Base-by-base conservation (phyloP, 2,113 vertebrate species). In the Elaphurus davidianus region DNA sequence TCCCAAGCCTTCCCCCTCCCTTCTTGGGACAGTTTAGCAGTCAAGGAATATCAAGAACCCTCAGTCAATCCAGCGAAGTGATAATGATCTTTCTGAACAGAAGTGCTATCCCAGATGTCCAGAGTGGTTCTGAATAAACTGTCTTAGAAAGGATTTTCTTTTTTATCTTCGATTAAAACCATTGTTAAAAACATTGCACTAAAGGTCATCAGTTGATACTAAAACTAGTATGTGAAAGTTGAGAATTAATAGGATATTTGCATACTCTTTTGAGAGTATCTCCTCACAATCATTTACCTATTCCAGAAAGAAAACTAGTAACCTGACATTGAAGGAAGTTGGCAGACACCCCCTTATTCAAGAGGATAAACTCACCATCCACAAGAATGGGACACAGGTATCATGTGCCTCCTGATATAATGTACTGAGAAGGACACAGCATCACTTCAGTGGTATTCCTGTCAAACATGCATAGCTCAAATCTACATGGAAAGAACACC, bases 371-470 rank as follows among this genome's bases (percentile, higher is more conserved):
- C 9, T 74, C 11, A 54, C 33, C 27, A 23, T 28, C 25, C 33
- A 47, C 33, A 55, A 5, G 0, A 13, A 23, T 0, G 52, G 60
- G 33, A 15, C 1, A 7, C 16, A n/a, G 62, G 23, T n/a, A 11
- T 1, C 0, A 2, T 2, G 40, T 10, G 36, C 23, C 28, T 71
- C 50, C 45, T 11, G 40, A 40, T 10, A 5, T 1, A 1, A 27
- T 9, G 30, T 1, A 5, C 59, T 1, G 16, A 21, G 62, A 50
- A 50, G 23, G 59, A 25, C 55, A 27, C 8, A 45, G 8, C 5
- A 13, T 57, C n/a, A 12, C 43, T 19, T 12, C 5, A 16, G 59
- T 30, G 25, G n/a, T 0, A 7, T 21, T 28, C 43, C 17, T 16
- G 1, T 59, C 33, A 19, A 45, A 64, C n/a, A 13, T 0, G 16